These are phyloP conservation scores for Thaumatotibia leucotreta DNA, from an alignment of 1,140 invertebrate species.

Conservation along the genomic window DNA sequence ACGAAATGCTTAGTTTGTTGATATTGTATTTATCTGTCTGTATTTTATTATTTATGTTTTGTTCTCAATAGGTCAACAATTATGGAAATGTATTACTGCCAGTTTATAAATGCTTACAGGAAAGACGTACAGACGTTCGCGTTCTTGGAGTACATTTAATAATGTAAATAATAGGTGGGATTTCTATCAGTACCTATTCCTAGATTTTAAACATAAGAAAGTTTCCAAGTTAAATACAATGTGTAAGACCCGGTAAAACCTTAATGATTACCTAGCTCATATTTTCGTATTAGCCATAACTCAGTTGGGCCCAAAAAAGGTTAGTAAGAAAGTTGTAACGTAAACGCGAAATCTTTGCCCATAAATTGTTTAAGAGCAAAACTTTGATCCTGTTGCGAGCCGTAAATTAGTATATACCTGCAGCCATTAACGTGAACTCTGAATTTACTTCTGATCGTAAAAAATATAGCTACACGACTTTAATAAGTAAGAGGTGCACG, in stretches of 20 bases:
- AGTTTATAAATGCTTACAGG: no score
- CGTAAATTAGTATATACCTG: constrained; percentile 14
- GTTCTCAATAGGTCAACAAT: no score
- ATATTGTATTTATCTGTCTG: no score
- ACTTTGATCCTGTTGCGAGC: constrained; percentile 3
- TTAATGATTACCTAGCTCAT: constrained; percentile 10
- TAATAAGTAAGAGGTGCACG: not conserved
- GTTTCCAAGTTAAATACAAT: no score
- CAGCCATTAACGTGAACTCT: constrained; percentile 5
- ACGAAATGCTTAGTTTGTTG: no score
- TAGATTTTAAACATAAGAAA: no score
- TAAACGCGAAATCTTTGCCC: constrained; percentile 4
- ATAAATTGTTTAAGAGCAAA: constrained; percentile 13
- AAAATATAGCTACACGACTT: not conserved
- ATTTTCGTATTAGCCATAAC: constrained; percentile 12
- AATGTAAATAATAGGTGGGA: no score
- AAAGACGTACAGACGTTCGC: no score
- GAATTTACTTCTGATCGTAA: constrained; percentile 12
- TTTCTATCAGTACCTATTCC: no score
- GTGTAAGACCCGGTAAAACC: not conserved
- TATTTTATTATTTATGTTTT: no score
- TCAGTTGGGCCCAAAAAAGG: not conserved
- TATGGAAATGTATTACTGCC: no score
- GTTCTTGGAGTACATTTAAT: no score
- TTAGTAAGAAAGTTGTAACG: constrained; percentile 9